Base-by-base conservation (phyloP, 2,113 vertebrate species). In the Oxyura jamaicensis region DNA sequence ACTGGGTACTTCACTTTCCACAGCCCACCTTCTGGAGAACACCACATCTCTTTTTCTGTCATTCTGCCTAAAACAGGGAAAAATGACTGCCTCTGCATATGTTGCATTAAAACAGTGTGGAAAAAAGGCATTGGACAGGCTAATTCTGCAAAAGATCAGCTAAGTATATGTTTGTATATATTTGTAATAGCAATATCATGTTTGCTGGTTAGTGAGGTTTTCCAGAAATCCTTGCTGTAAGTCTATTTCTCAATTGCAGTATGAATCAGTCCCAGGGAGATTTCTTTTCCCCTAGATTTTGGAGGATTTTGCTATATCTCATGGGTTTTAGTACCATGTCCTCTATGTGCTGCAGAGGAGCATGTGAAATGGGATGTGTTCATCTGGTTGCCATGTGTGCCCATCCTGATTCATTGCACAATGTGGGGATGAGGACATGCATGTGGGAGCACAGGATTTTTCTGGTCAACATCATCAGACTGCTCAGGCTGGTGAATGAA, bases 341-440 rank as follows among this genome's bases (percentile, higher is more conserved):
- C 26, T 80, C 78, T 53, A 53, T 72, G 44, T 48, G 62, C 52
- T 85, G 65, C 67, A 85, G n/a, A 22, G 58, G 42, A 84, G 28
- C 48, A 53, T 42, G 12, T 68, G 86, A 83, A 87, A 62, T 29
- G 13, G 52, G 42, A 60, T 4, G 2, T 17, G 11, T 55, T 86
- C 0, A 0, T 67, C 36, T 62, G 13, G 5, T 19, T 60, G 78
- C 29, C 35, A 11, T 41, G 12, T 18, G 22, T 58, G 31, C 15
- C 21, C 28, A n/a, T 35, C 41, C 65, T 41, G 19, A 73, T 36
- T 59, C 28, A 39, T 2, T 67, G 17, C 3, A 4, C 25, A 12
- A 8, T 7, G 2, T 5, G 11, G 76, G 29, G n/a, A 66, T n/a
- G 62, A 95, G 11, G 20, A 46, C 28, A 85, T 79, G 8, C 39